Percentiles rank a stretch among this genome's conserved stretches.
Conservation (phyloP, 1,140 invertebrate genomes). For the Brachionus sp. region DNA sequence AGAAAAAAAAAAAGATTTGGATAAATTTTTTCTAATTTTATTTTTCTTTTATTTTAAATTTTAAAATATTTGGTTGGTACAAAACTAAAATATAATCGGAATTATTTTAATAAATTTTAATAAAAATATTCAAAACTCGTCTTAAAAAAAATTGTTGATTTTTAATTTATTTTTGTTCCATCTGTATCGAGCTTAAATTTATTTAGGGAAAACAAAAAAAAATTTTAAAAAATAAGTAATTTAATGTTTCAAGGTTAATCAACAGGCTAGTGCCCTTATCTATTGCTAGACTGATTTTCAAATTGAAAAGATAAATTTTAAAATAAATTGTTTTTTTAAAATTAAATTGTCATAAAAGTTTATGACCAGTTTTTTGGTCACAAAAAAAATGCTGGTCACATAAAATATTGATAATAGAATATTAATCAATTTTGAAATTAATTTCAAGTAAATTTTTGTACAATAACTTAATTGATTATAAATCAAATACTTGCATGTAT, state of each 20-base stretch:
- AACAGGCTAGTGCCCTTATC: too few relatives aligned
- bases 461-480: background rate
- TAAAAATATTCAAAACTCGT: background rate
- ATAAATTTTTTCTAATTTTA: background rate
- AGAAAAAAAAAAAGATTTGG: background rate
- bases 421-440: conserved; percentile 16
- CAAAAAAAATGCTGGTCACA: background rate
- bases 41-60: background rate
- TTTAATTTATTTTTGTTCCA: too few relatives aligned
- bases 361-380: background rate
- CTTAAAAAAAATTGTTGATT: too few relatives aligned
- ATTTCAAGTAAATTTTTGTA: conserved; percentile 15
- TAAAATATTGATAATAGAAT: background rate
- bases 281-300: too few relatives aligned
- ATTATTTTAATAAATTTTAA: background rate
- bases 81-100: background rate
- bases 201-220: too few relatives aligned
- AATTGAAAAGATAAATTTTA: too few relatives aligned
- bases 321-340: too few relatives aligned
- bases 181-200: background rate
- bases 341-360: background rate
- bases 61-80: background rate
- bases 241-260: too few relatives aligned
- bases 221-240: too few relatives aligned
- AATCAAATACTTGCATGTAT: background rate